Evolutionary conservation across 2,113 vertebrate species (phyloP).

Genomic region (Rhinolophus ferrumequinum): DNA sequence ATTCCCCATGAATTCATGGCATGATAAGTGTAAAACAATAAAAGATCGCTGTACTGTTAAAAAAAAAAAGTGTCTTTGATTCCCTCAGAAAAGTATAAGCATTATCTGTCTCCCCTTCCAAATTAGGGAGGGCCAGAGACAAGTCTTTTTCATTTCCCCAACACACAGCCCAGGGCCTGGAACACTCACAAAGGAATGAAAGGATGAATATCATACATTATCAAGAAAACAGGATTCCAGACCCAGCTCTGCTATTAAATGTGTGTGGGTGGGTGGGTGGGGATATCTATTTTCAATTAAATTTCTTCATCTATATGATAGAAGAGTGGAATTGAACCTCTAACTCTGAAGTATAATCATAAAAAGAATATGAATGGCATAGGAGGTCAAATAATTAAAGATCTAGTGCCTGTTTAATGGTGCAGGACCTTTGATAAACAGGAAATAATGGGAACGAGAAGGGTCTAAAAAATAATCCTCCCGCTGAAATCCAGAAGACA

Average conservation of each 20-base stretch:
- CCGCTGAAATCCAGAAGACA: neutral
- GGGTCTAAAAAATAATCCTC: neutral
- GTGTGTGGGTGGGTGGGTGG: neutral
- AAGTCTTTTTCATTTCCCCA: neutral
- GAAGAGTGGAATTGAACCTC: neutral
- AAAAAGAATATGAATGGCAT: neutral
- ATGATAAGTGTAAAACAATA: too few species aligned
- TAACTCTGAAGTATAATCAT: neutral
- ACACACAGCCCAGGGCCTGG: neutral
- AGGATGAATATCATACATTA: neutral
- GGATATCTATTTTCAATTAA: neutral
- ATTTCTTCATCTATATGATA: neutral
- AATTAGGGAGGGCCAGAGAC: neutral
- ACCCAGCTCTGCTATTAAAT: neutral
- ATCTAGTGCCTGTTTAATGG: neutral
- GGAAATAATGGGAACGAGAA: neutral
- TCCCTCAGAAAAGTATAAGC: neutral
- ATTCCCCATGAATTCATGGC: too few species aligned
- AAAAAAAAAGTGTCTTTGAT: neutral
- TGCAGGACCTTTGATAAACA: neutral
- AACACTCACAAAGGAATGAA: neutral
- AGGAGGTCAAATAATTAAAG: neutral
- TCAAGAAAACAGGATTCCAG: neutral
- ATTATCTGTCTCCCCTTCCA: neutral
- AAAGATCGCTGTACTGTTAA: too few species aligned